Percentiles rank a stretch among this genome's conserved stretches.
Evolutionary conservation across 2,113 vertebrate genomes (phyloP).

Genomic region (Rhineura floridana): DNA sequence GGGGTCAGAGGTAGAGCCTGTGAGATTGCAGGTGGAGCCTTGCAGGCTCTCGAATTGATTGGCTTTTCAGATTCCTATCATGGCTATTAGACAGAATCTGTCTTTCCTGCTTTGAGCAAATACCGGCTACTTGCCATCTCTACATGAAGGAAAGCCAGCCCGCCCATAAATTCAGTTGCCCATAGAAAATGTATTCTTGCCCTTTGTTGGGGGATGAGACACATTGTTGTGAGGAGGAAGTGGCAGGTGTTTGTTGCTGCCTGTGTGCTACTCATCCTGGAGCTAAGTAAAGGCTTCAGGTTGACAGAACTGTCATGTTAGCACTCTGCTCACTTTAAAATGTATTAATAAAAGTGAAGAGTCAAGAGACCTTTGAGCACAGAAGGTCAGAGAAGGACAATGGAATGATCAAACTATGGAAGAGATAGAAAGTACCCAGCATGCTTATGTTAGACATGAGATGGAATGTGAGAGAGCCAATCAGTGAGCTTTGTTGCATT

Average conservation of each 20-base stretch:
- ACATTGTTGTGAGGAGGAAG: background rate
- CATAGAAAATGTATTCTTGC: background rate
- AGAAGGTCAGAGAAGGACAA: constrained; percentile 20
- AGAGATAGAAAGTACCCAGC: background rate
- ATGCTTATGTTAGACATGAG: background rate
- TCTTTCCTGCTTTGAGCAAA: background rate
- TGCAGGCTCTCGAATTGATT: background rate
- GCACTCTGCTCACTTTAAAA: constrained; percentile 11
- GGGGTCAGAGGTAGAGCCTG: background rate
- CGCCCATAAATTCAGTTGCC: background rate
- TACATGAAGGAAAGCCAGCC: background rate
- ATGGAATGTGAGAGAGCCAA: background rate
- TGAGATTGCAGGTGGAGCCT: background rate
- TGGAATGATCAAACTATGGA: background rate
- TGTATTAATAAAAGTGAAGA: constrained; percentile 40
- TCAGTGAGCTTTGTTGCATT: background rate
- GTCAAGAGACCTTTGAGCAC: constrained; percentile 22
- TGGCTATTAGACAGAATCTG: background rate
- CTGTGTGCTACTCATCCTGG: background rate
- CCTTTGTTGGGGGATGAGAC: background rate
- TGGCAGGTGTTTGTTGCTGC: background rate
- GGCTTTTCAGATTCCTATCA: background rate
- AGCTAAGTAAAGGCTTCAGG: constrained; percentile 6
- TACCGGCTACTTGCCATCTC: background rate
- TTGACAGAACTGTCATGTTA: constrained; percentile 17